A percentile compares a stretch with the other conserved stretches of the same genome.
Conservation (phyloP, 2,797 vertebrate species). For the Enteromius thamalakanensis region DNA sequence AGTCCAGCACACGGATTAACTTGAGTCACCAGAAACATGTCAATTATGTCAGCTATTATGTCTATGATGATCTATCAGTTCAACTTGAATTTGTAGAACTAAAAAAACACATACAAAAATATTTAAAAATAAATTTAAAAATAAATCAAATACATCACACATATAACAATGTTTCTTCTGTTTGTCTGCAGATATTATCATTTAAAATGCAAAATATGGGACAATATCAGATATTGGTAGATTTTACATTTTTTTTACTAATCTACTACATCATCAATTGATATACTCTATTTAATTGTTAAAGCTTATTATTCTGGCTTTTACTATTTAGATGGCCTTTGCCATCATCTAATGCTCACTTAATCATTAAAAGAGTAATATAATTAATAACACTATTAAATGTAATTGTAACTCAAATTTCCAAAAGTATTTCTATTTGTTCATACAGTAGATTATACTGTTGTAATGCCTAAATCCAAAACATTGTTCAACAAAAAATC, state of each 20-base stretch:
- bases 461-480: background rate
- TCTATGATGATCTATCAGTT: background rate
- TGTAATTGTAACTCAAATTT: background rate
- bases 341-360: background rate
- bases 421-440: background rate
- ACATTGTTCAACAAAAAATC: too few relatives aligned
- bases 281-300: background rate
- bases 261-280: background rate
- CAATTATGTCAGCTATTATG: background rate
- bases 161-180: background rate
- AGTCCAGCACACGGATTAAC: background rate
- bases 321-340: background rate
- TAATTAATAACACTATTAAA: background rate
- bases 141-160: background rate
- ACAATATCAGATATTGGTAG: background rate
- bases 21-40: conserved; percentile 11
- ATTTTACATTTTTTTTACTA: background rate
- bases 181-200: background rate
- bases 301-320: background rate
- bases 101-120: background rate
- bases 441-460: background rate
- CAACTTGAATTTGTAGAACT: background rate
- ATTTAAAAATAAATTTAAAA: background rate
- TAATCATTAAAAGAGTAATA: background rate
- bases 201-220: background rate